A percentile compares a stretch with the other conserved stretches of the same genome.
Evolutionary conservation across 2,888 invertebrate genomes (phyloP).

Genomic region (Gymnoscelis rufifasciata): DNA sequence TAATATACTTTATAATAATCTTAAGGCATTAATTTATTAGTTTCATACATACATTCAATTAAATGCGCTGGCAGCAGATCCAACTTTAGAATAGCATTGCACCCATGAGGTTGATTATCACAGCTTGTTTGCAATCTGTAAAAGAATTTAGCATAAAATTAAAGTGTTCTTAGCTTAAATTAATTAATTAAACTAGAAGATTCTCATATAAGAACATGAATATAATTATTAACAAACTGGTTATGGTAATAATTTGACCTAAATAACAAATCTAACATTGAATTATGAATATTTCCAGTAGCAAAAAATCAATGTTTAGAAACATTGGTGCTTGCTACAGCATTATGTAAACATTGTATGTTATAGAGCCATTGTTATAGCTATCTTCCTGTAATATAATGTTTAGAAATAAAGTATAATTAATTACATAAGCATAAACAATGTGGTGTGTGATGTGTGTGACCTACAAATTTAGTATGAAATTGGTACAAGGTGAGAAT

Average conservation of each 20-base stretch:
- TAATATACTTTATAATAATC: too few species aligned
- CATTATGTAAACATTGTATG: not conserved
- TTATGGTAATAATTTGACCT: constrained; percentile 15
- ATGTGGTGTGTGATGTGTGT: constrained; percentile 24
- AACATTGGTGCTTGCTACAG: constrained; percentile 1
- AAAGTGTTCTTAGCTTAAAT: not conserved
- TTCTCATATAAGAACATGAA: too few species aligned
- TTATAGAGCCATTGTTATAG: constrained; percentile 1
- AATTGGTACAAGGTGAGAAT: constrained; percentile 22
- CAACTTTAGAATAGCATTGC: constrained; percentile 89
- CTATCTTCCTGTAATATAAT: not conserved
- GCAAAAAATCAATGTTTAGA: constrained; percentile 16
- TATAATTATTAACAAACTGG: constrained; percentile 13
- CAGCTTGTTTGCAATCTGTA: constrained; percentile 91
- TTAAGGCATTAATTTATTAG: too few species aligned
- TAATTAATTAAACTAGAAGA: not conserved
- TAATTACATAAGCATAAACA: constrained; percentile 35
- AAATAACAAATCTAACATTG: constrained; percentile 17
- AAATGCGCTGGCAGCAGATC: constrained; percentile 91
- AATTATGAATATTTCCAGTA: constrained; percentile 16
- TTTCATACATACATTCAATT: constrained; percentile 90
- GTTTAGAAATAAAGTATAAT: constrained; percentile 4
- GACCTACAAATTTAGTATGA: constrained; percentile 38
- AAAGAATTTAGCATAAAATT: too few species aligned
- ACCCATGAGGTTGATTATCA: constrained; percentile 94